phyloP scores from a whole-genome alignment of 1,140 invertebrate genomes.

The Psix sp. region DNA sequence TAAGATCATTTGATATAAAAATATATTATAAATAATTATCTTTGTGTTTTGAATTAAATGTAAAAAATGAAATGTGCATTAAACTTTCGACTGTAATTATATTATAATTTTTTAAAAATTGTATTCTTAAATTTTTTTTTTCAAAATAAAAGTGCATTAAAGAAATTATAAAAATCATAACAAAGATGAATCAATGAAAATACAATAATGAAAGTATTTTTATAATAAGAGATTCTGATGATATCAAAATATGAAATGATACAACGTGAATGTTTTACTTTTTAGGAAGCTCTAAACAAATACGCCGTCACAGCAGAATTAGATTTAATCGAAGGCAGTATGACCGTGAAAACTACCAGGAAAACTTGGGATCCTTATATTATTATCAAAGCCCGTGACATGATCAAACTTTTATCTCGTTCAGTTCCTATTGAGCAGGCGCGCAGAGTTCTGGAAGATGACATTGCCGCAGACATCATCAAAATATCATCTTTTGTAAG shows the following conservation, averaged over 20 bases:
- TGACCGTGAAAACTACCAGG: conserved; percentile 95
- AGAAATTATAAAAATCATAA: too few relatives aligned
- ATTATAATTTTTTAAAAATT: too few relatives aligned
- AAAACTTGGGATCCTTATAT: conserved; percentile 99
- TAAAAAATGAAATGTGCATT: background rate
- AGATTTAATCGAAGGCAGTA: conserved; percentile 96
- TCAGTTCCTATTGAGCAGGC: conserved; percentile 99
- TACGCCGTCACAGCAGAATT: conserved; percentile 92
- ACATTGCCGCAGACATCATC: conserved; percentile 96
- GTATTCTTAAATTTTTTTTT: too few relatives aligned
- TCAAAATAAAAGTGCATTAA: too few relatives aligned
- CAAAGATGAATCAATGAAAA: too few relatives aligned
- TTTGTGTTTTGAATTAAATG: too few relatives aligned
- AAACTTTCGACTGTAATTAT: too few relatives aligned
- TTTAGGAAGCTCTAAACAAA: conserved; percentile 82
- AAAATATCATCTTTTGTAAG: conserved; percentile 94
- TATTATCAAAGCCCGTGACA: conserved; percentile 96
- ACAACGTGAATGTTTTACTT: background rate
- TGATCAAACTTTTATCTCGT: conserved; percentile 95
- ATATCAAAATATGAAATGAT: conserved; percentile 3
- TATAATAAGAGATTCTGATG: too few relatives aligned
- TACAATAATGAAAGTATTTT: too few relatives aligned
- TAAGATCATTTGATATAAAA: too few relatives aligned
- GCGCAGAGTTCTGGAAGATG: conserved; percentile 89
- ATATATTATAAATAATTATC: too few relatives aligned